Evolutionary conservation across 1,140 invertebrate species (phyloP), one percentile per base, ranked within the genome.

Genomic region (Spodoptera frugiperda): DNA sequence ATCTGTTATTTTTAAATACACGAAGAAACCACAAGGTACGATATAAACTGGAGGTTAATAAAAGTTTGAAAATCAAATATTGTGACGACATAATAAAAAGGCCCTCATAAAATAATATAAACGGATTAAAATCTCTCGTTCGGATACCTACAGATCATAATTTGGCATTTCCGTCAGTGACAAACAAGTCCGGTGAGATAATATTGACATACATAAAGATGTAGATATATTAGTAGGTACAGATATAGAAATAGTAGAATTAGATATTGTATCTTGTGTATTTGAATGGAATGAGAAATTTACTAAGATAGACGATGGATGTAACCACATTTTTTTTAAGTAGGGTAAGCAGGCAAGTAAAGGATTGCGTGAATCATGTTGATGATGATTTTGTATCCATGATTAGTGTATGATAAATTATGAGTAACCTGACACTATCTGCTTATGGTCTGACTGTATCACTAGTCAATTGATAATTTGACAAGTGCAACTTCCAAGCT

Each of bases 141-240:
- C 25, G 55, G 5, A 17, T 15, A 53, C 14, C 51, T 33, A 44
- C 30, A 30, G 11, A 61, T 44, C 57, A 61, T 61, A 61, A 39
- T 61, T 61, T 61, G 57, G n/a, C 57, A 61, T 44, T 61, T 61
- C 57, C 57, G 57, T 61, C 30, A 44, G 57, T 39, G 57, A 44
- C 57, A 55, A 61, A 61, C 57, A 17, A 17, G 57, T 39, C 33
- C 57, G 39, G 33, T 17, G 57, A 61, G 30, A 61, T 61, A 61
- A 61, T 44, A 44, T 15, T 44, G 15, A 39, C n/a, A 61, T 61
- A 61, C 10, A 30, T 61, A 44, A 17, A 39, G 30, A 61, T 61
- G 17, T 11, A 15, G n/a, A 53, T 53, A 9, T 53, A 61, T 44
- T 12, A 61, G 33, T 39, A 3, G 33, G 44, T 61, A 44, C 6